A percentile compares a stretch with the other conserved stretches of the same genome.
Evolutionary conservation across 2,888 invertebrate species (phyloP).

Genomic region (Caprella mutica): DNA sequence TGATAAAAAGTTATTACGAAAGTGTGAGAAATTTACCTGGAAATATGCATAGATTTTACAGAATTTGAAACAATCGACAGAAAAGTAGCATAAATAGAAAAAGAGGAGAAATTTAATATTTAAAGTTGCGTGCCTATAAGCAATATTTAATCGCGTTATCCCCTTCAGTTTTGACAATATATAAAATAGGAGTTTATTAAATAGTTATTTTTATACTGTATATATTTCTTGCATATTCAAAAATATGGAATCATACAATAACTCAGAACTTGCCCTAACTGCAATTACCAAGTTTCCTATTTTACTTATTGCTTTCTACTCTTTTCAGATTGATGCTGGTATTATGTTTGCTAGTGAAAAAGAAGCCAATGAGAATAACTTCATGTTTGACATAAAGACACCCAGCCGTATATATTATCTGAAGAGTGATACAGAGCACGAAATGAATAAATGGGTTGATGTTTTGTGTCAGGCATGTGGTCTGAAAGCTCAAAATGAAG

Average conservation of each 20-base stretch:
- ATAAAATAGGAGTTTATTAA: not conserved
- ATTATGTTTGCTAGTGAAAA: slow-evolving; percentile 69
- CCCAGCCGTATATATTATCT: slow-evolving; percentile 80
- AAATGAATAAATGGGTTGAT: slow-evolving; percentile 92
- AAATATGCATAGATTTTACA: no score
- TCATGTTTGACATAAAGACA: slow-evolving; percentile 80
- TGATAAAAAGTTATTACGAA: no score
- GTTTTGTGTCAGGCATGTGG: slow-evolving; percentile 87
- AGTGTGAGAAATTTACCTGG: no score
- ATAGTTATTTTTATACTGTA: not conserved
- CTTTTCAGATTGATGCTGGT: slow-evolving; percentile 64
- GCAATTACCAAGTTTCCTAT: not conserved
- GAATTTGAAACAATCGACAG: no score
- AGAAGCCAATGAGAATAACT: slow-evolving; percentile 50
- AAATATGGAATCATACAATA: no score
- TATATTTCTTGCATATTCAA: no score
- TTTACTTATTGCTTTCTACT: slow-evolving; percentile 3
- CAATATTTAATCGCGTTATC: no score
- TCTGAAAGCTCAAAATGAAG: slow-evolving; percentile 57
- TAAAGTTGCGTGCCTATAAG: no score
- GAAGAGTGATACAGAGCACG: slow-evolving; percentile 78
- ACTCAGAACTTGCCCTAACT: not conserved
- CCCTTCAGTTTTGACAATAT: not conserved
- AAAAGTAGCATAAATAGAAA: no score
- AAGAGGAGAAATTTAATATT: no score